These are phyloP conservation scores for Rallus crepitans DNA, from an alignment of 2,797 vertebrate species.

Conservation along the genomic window DNA sequence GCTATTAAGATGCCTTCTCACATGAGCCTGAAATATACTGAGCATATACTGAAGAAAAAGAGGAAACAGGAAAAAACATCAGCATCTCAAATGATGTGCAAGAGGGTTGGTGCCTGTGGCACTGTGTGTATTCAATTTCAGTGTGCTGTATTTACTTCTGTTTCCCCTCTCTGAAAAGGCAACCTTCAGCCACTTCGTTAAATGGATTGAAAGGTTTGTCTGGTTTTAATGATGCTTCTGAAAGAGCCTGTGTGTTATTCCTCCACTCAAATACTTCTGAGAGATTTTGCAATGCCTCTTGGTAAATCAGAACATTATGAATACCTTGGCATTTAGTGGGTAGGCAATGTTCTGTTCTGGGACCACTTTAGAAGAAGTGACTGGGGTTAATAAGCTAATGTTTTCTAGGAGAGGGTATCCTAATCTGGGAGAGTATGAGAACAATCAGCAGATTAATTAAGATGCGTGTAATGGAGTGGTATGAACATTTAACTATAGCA, in stretches of 20 bases:
- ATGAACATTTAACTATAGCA: slow-evolving; percentile 13
- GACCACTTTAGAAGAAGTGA: slow-evolving; percentile 1
- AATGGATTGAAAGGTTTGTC: slow-evolving; percentile 44
- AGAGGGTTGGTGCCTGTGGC: slow-evolving; percentile 55
- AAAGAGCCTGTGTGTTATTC: slow-evolving; percentile 40
- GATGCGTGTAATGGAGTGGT: neutral
- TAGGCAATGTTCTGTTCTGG: slow-evolving; percentile 29
- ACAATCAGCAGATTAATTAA: slow-evolving; percentile 54
- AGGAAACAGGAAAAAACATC: slow-evolving; percentile 38
- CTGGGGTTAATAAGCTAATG: slow-evolving; percentile 45
- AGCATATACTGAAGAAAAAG: slow-evolving; percentile 3
- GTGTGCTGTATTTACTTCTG: slow-evolving; percentile 57
- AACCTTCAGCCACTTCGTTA: slow-evolving; percentile 40
- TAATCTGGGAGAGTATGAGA: slow-evolving; percentile 17
- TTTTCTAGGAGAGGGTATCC: slow-evolving; percentile 22
- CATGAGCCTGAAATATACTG: neutral
- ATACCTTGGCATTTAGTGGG: slow-evolving; percentile 13
- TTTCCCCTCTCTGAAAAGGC: slow-evolving; percentile 38
- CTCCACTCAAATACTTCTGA: slow-evolving; percentile 39
- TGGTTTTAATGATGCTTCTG: slow-evolving; percentile 44
- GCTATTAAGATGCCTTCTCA: neutral
- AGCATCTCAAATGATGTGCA: slow-evolving; percentile 29
- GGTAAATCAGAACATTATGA: slow-evolving; percentile 40
- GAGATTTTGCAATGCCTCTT: slow-evolving; percentile 47
- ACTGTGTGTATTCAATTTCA: slow-evolving; percentile 38